Conservation (phyloP, 2,888 invertebrate genomes). For the Tenthredo scrophulariae region DNA sequence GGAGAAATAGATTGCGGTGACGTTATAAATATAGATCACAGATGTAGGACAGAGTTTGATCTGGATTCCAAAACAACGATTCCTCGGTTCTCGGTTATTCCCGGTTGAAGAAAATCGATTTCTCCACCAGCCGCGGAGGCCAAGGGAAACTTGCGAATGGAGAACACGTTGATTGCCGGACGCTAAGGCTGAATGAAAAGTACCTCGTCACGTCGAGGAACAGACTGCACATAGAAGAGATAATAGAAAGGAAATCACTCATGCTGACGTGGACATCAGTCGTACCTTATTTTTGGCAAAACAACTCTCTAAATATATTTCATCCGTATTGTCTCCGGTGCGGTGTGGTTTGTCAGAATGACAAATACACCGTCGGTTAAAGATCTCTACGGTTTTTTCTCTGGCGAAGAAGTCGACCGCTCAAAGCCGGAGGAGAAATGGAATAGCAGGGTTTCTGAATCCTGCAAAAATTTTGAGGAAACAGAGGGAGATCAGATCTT, state of each 20-base stretch:
- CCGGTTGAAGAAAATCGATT: not conserved
- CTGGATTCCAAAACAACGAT: not conserved
- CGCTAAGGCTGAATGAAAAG: conserved; percentile 19
- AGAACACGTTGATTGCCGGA: conserved; percentile 12
- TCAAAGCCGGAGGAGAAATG: not conserved
- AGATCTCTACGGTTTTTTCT: not conserved
- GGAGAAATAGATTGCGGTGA: conserved; percentile 12
- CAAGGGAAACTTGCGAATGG: not conserved
- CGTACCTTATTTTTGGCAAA: not conserved
- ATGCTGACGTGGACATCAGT: conserved; percentile 3
- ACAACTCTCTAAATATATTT: not conserved
- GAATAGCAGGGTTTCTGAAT: not conserved
- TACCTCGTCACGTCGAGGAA: not conserved
- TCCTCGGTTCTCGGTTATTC: not conserved
- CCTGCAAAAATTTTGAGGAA: not conserved
- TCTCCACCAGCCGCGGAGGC: not conserved
- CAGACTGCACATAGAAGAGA: not conserved
- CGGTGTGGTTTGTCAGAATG: not conserved
- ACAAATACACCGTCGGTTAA: not conserved
- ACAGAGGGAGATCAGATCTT: not conserved
- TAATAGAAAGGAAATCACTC: not conserved
- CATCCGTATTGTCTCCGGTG: not conserved
- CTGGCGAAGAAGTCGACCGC: not conserved
- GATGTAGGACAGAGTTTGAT: not conserved
- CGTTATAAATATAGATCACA: conserved; percentile 24